Evolutionary conservation across 92 coral and sea anemone genomes (phyloP), one percentile per base, ranked within the genome.

Genomic region (Anthopleura xanthogrammica): DNA sequence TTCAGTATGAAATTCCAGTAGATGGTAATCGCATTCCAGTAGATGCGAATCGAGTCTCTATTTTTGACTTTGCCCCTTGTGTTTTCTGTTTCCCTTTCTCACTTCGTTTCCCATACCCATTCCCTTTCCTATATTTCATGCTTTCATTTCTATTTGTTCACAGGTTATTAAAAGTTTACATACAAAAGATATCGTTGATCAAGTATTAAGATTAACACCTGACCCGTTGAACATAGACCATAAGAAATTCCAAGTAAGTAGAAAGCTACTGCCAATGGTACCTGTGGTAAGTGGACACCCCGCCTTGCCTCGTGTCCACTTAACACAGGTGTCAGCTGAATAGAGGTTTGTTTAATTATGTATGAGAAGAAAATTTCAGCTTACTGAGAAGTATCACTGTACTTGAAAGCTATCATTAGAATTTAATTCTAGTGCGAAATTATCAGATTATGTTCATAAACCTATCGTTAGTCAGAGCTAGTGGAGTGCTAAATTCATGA

Each of bases 161-260:
- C 75, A 93, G 97, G 89, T 91, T 72, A 88, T 93, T 71, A 72
- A 89, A 75, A 92, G 92, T 75, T 87, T 88, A 79, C 93, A 93
- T 12, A 87, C 91, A 66, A 86, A 91, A 79, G 97, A 93, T 4
- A 84, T 93, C 0, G 80, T 93, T 1, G 65, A 90, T 54, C 76
- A 85, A 52, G 93, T 89, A 19, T 78, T 93, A 36, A 78, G 85
- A 14, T 82, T 91, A 77, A 83, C 88, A 24, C 91, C 97, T 2
- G 92, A 89, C 68, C 97, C 92, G 1, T 77, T 86, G 13, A 88
- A 84, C 66, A 83, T 93, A 52, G 93, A 93, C 86, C 78, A 77
- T 13, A 19, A 73, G 5, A 80, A 72, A 60, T 93, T 93, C 80
- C 86, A 89, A 90, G 97, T 93, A 71, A 78, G 82, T 17, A 46